Evolutionary conservation across 92 coral and sea anemone species (phyloP), one percentile per base, ranked within the genome.

Genomic region (Siderastrea radians): DNA sequence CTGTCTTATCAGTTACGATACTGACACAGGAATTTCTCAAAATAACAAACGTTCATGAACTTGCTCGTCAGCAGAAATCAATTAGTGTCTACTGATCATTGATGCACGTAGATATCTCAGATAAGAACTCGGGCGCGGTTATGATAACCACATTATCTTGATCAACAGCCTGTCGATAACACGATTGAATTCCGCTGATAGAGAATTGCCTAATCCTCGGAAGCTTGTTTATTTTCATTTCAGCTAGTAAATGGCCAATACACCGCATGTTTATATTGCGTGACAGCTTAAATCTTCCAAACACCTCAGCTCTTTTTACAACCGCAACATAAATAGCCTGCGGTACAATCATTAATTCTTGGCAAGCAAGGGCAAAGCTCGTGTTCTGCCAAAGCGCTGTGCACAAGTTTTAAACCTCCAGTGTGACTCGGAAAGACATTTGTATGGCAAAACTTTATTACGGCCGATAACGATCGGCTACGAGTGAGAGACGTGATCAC

Each of bases 131-230:
- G 70, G 77, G 77, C 63, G 86, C 12, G 77, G 87, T 45, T 7
- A 0, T 12, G 71, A 61, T 63, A 54, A 55, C 67, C 73, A 15
- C n/a, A 14, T 58, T 60, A 83, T 83, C 87, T 83, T 72, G 80
- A 74, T 75, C 67, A 83, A 83, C 87, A 83, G 71, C 63, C 13
- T 3, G 60, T 72, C 78, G 87, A 83, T 83, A 83, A 83, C 87
- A 4, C 87, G 73, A 83, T 72, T 73, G 80, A 83, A 72, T 83
- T 74, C 72, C 71, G 55, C 63, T 72, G 72, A 72, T 61, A 68
- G 13, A 53, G 70, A 82, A 14, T 55, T 58, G 38, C 68, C 19
- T 80, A 11, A 49, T 46, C 60, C 57, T 26, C 86, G 79, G 78
- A 47, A 48, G 17, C 74, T 54, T 58, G 71, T 61, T 83, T 83